Evolutionary conservation across 2,797 vertebrate genomes (phyloP).

Genomic region (Merluccius polli): DNA sequence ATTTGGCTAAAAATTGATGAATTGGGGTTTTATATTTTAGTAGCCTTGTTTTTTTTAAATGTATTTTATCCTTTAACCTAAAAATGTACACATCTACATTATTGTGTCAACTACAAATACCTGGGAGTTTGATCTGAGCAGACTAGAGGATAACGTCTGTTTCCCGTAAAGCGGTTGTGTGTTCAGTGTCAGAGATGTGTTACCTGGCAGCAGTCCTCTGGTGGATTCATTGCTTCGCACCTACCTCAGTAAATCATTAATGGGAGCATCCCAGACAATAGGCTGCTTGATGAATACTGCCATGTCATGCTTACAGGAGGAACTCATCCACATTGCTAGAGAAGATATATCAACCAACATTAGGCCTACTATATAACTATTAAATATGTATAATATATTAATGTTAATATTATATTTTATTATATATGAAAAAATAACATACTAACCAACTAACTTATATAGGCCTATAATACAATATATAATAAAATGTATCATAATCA

Average conservation of each 20-base stretch:
- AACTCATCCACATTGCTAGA: background rate
- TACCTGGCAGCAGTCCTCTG: constrained; percentile 20
- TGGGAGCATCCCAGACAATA: constrained; percentile 13
- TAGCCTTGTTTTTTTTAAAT: too few species aligned
- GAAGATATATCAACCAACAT: background rate
- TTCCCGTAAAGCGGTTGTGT: constrained; percentile 1
- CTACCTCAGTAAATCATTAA: constrained; percentile 28
- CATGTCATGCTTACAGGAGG: background rate
- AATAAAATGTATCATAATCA: too few species aligned
- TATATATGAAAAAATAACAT: too few species aligned
- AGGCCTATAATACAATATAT: too few species aligned
- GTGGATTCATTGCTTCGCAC: constrained; percentile 3
- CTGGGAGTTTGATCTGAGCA: background rate
- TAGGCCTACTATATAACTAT: background rate
- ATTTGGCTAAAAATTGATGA: too few species aligned
- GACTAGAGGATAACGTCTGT: background rate
- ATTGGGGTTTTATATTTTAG: too few species aligned
- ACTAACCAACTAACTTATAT: too few species aligned
- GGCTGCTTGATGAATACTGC: too few species aligned
- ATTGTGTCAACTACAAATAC: background rate
- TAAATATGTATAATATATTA: background rate
- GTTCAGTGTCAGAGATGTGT: constrained; percentile 8
- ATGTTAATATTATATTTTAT: background rate
- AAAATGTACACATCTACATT: too few species aligned
- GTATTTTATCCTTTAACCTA: too few species aligned